These are phyloP conservation scores for Malurus elegans DNA, from an alignment of 2,113 vertebrate genomes.

Conservation along the genomic window DNA sequence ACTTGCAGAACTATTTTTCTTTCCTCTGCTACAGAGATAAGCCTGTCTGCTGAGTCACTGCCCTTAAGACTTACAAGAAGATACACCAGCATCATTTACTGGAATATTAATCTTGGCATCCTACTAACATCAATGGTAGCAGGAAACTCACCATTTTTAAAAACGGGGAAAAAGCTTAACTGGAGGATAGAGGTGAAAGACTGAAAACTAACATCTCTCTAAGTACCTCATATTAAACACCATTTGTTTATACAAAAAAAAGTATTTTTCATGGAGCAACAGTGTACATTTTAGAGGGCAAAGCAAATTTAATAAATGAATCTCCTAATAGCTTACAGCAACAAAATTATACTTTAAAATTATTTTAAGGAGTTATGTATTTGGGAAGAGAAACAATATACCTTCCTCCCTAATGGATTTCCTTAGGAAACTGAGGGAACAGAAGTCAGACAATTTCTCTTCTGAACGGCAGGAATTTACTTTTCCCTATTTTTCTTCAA, in stretches of 20 bases:
- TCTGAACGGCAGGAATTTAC: background rate
- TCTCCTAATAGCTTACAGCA: background rate
- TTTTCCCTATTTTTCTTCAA: background rate
- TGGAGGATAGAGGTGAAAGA: background rate
- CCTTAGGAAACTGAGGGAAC: background rate
- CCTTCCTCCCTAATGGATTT: background rate
- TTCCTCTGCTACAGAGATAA: background rate
- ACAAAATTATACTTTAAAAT: background rate
- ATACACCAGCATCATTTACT: background rate
- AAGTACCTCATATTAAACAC: background rate
- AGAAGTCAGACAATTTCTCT: background rate
- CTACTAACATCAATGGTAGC: background rate
- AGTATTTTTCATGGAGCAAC: background rate
- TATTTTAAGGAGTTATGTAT: background rate
- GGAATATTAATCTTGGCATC: background rate
- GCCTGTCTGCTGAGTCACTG: conserved; percentile 14
- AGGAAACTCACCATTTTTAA: background rate
- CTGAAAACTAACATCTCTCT: background rate
- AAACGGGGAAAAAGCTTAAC: accelerated
- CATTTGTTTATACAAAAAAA: background rate
- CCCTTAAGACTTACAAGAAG: background rate
- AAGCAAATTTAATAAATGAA: background rate
- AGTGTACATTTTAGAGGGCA: background rate
- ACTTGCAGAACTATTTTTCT: background rate
- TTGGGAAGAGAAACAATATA: background rate